Evolutionary conservation across 2,113 vertebrate species (phyloP), one percentile per base, ranked within the genome.

Genomic region (Seriola quinqueradiata): DNA sequence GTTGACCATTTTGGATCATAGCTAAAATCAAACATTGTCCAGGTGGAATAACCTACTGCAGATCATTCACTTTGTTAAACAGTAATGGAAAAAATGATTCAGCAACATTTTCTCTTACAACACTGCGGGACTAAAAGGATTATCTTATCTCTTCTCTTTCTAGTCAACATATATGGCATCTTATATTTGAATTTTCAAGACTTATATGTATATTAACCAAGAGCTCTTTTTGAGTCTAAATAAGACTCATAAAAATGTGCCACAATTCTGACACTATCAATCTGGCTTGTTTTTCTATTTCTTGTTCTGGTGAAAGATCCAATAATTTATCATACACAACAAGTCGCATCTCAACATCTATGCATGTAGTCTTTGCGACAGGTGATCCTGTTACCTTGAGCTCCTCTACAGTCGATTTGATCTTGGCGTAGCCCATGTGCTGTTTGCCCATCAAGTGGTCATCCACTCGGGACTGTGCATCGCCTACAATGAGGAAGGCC

Each of bases 391-490:
- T 95, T 93, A 99, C 98, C 96, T 99, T 99, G 77, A 99, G 95
- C 89, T 99, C 98, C 92, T 99, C 98, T 74, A 99, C 98, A 36
- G 98, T 99, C 82, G 97, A 97, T 94, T 99, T 99, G 92, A 99
- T 99, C 95, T 99, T 99, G 89, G 98, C 98, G 48, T 99, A 99
- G 83, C 98, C 98, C 98, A 99, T 99, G 93, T 99, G 98, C 81
- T 99, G 98, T 83, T 99, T 99, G 86, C 98, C 98, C 98, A 99
- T 99, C 90, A 99, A 95, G 90, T 99, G 98, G 90, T 99, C 98
- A 46, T 99, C 98, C 88, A 99, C 98, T 55, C 98, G 92, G 81
- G 98, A 99, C 91, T 99, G 98, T 55, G 98, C 98, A 67, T 99
- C 98, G 61, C 98, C 98, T 63, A 99, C 98, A 55, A 99, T 99